These are phyloP conservation scores for Platysternon megacephalum DNA, from an alignment of 2,113 vertebrate genomes.

Conservation along the genomic window DNA sequence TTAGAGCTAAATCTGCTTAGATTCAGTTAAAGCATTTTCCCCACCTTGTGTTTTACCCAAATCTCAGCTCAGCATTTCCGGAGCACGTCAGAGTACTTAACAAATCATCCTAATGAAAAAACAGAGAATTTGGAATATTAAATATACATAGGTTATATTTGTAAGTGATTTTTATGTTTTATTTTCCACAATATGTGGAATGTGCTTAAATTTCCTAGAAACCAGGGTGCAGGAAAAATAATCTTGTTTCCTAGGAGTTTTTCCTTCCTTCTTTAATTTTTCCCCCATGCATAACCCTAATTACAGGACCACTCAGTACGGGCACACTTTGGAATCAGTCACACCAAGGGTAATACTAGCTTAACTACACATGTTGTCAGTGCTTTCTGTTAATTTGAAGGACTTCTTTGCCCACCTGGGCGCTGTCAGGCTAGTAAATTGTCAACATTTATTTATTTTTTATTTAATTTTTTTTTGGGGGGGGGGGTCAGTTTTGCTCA, in stretches of 20 bases:
- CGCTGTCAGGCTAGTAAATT: neutral
- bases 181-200: constrained; percentile 4
- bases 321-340: neutral
- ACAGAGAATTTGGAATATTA: neutral
- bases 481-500: constrained; percentile 12
- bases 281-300: neutral
- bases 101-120: neutral
- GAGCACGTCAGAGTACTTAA: neutral
- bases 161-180: neutral
- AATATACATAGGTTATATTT: constrained; percentile 12
- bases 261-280: neutral
- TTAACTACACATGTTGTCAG: constrained; percentile 3
- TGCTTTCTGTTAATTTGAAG: constrained; percentile 55
- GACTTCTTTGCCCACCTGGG: constrained; percentile 39
- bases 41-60: neutral
- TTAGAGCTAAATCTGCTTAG: constrained; percentile 36
- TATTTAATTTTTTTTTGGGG: too few relatives aligned
- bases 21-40: constrained; percentile 21
- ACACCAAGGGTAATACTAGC: constrained; percentile 17
- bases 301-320: neutral
- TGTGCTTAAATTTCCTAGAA: neutral
- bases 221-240: neutral
- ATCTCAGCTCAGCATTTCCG: neutral
- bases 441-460: neutral
- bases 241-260: neutral